These are phyloP conservation scores for Apoderus coryli DNA, from an alignment of 2,888 invertebrate genomes.

Conservation along the genomic window DNA sequence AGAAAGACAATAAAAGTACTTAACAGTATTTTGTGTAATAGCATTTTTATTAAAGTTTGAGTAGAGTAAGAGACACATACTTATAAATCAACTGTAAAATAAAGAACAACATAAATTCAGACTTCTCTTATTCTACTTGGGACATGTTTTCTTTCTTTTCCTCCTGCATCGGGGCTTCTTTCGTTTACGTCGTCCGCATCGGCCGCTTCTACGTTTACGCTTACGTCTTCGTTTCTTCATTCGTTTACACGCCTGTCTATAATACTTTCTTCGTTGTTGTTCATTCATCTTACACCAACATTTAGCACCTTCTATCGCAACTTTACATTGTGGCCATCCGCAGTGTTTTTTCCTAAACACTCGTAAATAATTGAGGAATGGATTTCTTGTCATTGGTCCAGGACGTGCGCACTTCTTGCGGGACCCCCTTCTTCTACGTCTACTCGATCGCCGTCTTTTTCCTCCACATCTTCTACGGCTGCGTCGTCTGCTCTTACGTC, in stretches of 20 bases:
- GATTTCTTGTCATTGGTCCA: conserved; percentile 19
- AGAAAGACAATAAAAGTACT: too few species aligned
- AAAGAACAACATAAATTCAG: too few species aligned
- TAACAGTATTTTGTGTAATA: too few species aligned
- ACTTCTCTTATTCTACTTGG: too few species aligned
- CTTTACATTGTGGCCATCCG: conserved; percentile 21
- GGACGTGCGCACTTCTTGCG: conserved; percentile 10
- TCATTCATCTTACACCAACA: conserved; percentile 22
- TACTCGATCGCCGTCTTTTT: conserved; percentile 1
- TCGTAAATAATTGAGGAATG: conserved; percentile 25
- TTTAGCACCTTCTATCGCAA: conserved; percentile 25
- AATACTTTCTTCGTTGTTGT: conserved; percentile 13
- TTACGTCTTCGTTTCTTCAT: conserved; percentile 10
- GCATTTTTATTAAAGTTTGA: too few species aligned
- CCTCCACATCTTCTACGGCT: conserved; percentile 1
- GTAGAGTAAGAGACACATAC: too few species aligned
- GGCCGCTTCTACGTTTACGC: conserved; percentile 4
- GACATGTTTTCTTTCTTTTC: too few species aligned
- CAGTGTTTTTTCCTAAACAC: conserved; percentile 22
- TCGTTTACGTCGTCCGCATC: conserved; percentile 5
- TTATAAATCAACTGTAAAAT: too few species aligned
- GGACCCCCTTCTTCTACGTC: conserved; percentile 5
- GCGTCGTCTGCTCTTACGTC: not conserved
- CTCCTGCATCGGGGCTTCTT: conserved; percentile 4
- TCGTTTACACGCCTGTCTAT: conserved; percentile 15